Evolutionary conservation across 2,888 invertebrate genomes (phyloP).

Genomic region (Limnephilus marmoratus): DNA sequence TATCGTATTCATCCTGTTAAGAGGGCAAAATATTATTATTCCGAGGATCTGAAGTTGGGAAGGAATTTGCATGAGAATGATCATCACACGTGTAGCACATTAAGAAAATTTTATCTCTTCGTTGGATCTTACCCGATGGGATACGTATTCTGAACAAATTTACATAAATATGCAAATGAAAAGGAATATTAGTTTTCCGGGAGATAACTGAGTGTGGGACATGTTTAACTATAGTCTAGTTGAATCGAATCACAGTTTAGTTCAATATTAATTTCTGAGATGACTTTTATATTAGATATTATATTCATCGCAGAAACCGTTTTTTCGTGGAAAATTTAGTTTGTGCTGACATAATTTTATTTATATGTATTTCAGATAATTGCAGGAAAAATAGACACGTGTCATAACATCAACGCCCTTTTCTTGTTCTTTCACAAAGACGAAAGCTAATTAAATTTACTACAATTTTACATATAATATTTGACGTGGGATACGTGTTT

Average conservation of each 20-base stretch:
- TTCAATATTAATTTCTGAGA: background rate
- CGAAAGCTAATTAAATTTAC: too few species aligned
- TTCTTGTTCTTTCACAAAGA: too few species aligned
- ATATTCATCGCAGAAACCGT: background rate
- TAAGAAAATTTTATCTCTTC: slow-evolving; percentile 22
- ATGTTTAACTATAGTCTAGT: background rate
- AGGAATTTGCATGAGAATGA: slow-evolving; percentile 19
- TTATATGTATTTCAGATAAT: too few species aligned
- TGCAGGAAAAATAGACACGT: too few species aligned
- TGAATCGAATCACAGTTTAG: background rate
- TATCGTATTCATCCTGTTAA: background rate
- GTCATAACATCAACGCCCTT: too few species aligned
- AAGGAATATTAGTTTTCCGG: background rate
- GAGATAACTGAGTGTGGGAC: background rate
- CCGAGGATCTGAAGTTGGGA: background rate
- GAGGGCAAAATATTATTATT: background rate
- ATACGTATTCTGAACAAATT: background rate
- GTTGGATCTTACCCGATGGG: slow-evolving; percentile 12
- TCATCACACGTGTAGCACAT: slow-evolving; percentile 32
- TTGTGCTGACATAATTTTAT: too few species aligned
- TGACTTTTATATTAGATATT: background rate
- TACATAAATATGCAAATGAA: slow-evolving; percentile 22
- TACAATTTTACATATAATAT: too few species aligned
- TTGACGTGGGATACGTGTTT: too few species aligned
- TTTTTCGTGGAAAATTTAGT: too few species aligned